These are phyloP conservation scores for Neopelma chrysocephalum DNA, from an alignment of 2,797 vertebrate species.

Conservation along the genomic window DNA sequence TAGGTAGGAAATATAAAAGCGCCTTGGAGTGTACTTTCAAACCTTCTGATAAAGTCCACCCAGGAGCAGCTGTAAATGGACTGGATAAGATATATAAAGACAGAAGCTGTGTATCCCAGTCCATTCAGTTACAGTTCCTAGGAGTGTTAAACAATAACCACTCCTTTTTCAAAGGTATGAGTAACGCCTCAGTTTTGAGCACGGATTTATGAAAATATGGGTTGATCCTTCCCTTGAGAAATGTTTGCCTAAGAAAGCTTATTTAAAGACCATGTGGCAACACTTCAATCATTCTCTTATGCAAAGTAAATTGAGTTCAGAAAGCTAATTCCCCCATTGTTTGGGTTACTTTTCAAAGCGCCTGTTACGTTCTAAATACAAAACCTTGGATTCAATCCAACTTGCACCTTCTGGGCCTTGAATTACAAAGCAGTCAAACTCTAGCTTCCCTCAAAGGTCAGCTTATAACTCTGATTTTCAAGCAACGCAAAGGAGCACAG, in stretches of 20 bases:
- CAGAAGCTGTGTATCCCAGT: not conserved
- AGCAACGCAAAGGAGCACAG: not conserved
- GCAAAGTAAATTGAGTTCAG: not conserved
- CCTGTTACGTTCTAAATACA: not conserved
- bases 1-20: not conserved
- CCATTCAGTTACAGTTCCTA: not conserved
- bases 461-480: not conserved
- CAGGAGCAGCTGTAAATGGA: not conserved
- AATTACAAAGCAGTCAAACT: not conserved
- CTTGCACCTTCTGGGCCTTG: not conserved
- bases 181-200: not conserved
- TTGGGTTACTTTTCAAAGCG: not conserved
- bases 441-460: not conserved
- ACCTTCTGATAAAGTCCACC: not conserved
- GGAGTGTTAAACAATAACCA: not conserved
- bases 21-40: not conserved
- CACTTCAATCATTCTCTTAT: not conserved
- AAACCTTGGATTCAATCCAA: not conserved
- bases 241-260: not conserved
- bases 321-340: not conserved
- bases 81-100: not conserved
- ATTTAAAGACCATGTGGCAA: not conserved
- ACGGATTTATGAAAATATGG: not conserved
- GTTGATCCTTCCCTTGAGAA: not conserved
- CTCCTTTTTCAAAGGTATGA: not conserved